Conservation (phyloP, 2,888 invertebrate species). For the Xestia sexstrigata region DNA sequence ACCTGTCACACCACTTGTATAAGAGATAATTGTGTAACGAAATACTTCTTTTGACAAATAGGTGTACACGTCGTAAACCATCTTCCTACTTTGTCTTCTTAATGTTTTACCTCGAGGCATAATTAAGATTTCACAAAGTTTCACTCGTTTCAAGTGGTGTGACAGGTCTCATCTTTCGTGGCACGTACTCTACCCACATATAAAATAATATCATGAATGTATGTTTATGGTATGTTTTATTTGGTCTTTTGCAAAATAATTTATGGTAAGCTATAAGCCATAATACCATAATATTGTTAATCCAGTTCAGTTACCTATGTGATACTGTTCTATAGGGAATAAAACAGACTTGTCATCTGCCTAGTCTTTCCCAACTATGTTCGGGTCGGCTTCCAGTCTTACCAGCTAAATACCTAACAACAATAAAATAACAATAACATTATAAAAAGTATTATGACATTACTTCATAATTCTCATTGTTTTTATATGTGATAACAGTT, state of each 20-base stretch:
- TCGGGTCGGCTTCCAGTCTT: not conserved
- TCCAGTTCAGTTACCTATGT: not conserved
- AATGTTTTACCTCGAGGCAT: too few relatives aligned
- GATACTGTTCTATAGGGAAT: not conserved
- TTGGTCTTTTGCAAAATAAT: too few relatives aligned
- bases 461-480: not conserved
- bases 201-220: not conserved
- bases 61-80: too few relatives aligned
- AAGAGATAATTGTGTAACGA: too few relatives aligned
- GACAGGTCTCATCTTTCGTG: too few relatives aligned
- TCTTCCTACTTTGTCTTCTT: too few relatives aligned
- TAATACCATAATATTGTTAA: not conserved
- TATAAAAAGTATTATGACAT: not conserved
- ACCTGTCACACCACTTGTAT: too few relatives aligned
- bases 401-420: not conserved
- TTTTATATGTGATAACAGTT: conserved; percentile 22
- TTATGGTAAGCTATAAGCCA: too few relatives aligned
- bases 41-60: too few relatives aligned
- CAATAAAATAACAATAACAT: not conserved
- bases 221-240: not conserved
- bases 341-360: not conserved
- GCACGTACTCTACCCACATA: not conserved
- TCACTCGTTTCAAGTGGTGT: too few relatives aligned
- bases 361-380: not conserved
- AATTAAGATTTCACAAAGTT: too few relatives aligned